Evolutionary conservation across 2,113 vertebrate genomes (phyloP).

Genomic region (Dipodomys ordii): DNA sequence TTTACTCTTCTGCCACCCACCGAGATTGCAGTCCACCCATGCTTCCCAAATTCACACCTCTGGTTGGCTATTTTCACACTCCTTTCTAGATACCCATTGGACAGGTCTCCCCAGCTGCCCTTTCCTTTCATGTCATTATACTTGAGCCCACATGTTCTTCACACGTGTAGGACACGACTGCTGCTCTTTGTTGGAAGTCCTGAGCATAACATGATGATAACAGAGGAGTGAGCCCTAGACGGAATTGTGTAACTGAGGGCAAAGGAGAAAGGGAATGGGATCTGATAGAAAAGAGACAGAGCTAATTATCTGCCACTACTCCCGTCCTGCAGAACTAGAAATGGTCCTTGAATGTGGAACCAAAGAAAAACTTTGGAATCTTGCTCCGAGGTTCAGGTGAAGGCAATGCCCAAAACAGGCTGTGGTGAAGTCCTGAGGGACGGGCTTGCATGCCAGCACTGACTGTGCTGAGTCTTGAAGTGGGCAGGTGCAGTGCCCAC

Average conservation of each 20-base stretch:
- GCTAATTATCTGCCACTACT: not conserved
- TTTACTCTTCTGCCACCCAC: not conserved
- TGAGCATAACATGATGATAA: not conserved
- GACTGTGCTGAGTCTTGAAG: not conserved
- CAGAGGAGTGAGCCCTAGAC: not conserved
- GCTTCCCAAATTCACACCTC: not conserved
- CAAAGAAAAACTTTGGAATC: not conserved
- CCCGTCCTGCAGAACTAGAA: not conserved
- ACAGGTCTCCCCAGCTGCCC: not conserved
- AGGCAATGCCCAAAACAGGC: not conserved
- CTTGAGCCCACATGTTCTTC: not conserved
- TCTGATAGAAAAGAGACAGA: constrained; percentile 17
- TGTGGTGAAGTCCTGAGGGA: not conserved
- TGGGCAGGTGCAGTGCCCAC: not conserved
- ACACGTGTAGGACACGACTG: not conserved
- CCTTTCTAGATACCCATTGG: not conserved
- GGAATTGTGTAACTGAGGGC: not conserved
- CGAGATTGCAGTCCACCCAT: not conserved
- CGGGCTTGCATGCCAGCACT: not conserved
- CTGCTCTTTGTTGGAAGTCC: not conserved
- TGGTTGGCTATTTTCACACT: not conserved
- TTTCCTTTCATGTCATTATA: not conserved
- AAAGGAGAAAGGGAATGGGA: not conserved
- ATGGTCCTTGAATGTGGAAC: not conserved
- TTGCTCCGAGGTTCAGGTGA: not conserved